Evolutionary conservation across 2,888 invertebrate genomes (phyloP), one percentile per base, ranked within the genome.

Genomic region (Gymnoscelis rufifasciata): DNA sequence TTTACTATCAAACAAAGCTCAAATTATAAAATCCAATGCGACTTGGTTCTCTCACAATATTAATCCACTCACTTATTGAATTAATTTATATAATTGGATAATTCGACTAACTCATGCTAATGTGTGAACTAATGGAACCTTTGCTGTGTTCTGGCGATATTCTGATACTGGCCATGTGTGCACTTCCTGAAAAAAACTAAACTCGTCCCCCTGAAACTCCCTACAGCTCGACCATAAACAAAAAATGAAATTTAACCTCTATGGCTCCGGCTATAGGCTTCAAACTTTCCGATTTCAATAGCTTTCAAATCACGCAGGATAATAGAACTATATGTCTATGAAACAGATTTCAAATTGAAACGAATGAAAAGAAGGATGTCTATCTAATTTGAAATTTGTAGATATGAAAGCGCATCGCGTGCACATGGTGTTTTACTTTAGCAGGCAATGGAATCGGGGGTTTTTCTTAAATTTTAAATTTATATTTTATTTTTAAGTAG

Each of bases 1-100:
- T 66, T 67, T 64, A 66, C 60, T 78, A 73, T 67, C 60, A 19
- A 5, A 19, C 65, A 72, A 71, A 62, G 56, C 59, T 57, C 44
- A 50, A 54, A 51, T n/a, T 48, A 47, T 43, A 45, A 51, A 52
- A 54, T 53, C 62, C 69, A 65, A 79, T 78, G 68, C 74, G 69
- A 73, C 58, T 51, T 64, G 59, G 60, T 64, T 64, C 65, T 61
- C 64, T 58, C 54, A 71, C 78, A 79, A 79, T 86, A 87, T 86
- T 84, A 87, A 86, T 84, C 67, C 83, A 75, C 73, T 56, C 68
- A 69, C 76, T 88, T 88, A 88, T 88, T 87, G 74, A 83, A 88
- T 88, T 87, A 88, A 84, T 80, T 79, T 78, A 78, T 77, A 68
- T 84, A 88, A 88, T 88, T 87, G 77, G 78, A 83, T 86, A 83